A percentile compares a stretch with the other conserved stretches of the same genome.
Evolutionary conservation across 2,888 invertebrate species (phyloP).

Genomic region (Phyllotreta cruciferae): DNA sequence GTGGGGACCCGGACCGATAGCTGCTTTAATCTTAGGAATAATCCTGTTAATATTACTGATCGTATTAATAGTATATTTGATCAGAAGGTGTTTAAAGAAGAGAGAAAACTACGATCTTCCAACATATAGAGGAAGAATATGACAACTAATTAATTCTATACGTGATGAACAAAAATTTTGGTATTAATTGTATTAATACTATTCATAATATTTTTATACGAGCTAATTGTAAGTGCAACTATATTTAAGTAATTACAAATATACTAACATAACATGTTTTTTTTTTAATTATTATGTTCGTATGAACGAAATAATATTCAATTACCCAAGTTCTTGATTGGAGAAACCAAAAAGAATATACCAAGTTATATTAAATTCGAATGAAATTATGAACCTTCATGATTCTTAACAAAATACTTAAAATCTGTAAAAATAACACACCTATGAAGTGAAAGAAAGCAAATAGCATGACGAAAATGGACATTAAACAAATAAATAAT

Average conservation of each 20-base stretch:
- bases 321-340: too few relatives aligned
- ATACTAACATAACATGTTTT: too few relatives aligned
- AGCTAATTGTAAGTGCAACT: neutral
- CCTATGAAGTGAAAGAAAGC: too few relatives aligned
- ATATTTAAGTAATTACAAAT: too few relatives aligned
- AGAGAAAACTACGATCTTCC: constrained; percentile 66
- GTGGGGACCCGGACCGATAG: constrained; percentile 63
- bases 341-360: too few relatives aligned
- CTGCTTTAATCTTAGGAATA: constrained; percentile 74
- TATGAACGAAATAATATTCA: too few relatives aligned
- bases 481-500: neutral
- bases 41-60: constrained; percentile 69
- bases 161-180: constrained; percentile 43
- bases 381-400: too few relatives aligned
- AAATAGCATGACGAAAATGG: too few relatives aligned
- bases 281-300: too few relatives aligned
- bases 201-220: neutral
- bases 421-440: too few relatives aligned
- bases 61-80: constrained; percentile 64
- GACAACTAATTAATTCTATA: constrained; percentile 45
- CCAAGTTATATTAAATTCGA: too few relatives aligned
- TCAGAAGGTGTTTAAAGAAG: constrained; percentile 68
- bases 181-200: constrained; percentile 18
- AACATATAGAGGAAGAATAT: constrained; percentile 57
- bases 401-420: too few relatives aligned